Evolutionary conservation across 1,140 invertebrate species (phyloP).

Genomic region (Drosophila micromelanica): DNA sequence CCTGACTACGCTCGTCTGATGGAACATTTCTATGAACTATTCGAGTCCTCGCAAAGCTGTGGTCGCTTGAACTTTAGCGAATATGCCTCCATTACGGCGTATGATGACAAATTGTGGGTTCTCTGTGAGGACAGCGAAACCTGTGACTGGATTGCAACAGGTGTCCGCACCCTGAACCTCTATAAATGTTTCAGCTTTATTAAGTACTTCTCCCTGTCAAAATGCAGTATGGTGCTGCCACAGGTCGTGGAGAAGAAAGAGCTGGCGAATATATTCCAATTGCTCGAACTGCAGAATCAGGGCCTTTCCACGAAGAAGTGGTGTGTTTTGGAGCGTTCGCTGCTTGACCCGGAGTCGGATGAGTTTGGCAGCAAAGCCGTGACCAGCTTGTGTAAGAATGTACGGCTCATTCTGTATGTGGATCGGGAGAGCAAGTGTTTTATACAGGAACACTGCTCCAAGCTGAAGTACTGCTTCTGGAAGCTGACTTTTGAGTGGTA

Average conservation of each 20-base stretch:
- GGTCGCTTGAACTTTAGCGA: slow-evolving; percentile 33
- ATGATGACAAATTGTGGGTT: slow-evolving; percentile 21
- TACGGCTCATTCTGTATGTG: slow-evolving; percentile 25
- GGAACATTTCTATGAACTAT: slow-evolving; percentile 29
- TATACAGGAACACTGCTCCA: slow-evolving; percentile 16
- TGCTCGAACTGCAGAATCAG: slow-evolving; percentile 43
- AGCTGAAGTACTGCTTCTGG: slow-evolving; percentile 50
- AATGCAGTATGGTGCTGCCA: slow-evolving; percentile 34
- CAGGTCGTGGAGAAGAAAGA: slow-evolving; percentile 24
- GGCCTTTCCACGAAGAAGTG: slow-evolving; percentile 38
- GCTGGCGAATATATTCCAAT: slow-evolving; percentile 27
- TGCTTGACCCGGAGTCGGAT: not conserved
- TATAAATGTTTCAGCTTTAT: slow-evolving; percentile 39
- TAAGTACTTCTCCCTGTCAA: slow-evolving; percentile 26
- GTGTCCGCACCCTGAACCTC: not conserved
- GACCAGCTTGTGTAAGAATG: slow-evolving; percentile 33
- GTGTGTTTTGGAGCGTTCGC: slow-evolving; percentile 14
- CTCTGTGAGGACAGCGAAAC: slow-evolving; percentile 44
- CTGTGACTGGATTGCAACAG: slow-evolving; percentile 40
- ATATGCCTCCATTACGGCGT: slow-evolving; percentile 7
- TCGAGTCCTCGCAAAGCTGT: slow-evolving; percentile 1
- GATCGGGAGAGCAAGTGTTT: slow-evolving; percentile 33
- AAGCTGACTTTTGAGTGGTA: slow-evolving; percentile 28
- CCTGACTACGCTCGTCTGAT: slow-evolving; percentile 20
- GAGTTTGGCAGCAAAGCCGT: slow-evolving; percentile 12